phyloP scores from a whole-genome alignment of 1,140 invertebrate species.

The Helicoverpa zea region DNA sequence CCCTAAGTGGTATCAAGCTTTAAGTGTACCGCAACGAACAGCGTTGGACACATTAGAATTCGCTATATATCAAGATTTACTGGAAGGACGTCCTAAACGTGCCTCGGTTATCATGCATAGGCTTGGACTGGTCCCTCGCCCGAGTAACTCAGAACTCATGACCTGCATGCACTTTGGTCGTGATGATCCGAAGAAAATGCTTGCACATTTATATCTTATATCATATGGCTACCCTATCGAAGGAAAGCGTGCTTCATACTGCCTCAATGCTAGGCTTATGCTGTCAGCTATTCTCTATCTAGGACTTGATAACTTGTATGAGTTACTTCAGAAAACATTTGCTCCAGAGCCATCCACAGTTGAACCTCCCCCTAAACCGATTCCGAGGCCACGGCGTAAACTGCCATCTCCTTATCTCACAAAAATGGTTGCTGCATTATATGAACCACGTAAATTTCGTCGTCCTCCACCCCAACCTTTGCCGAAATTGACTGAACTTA shows the following conservation, averaged over 20 bases:
- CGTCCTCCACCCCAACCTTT: conserved; percentile 66
- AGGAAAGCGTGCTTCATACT: conserved; percentile 66
- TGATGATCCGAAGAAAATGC: conserved; percentile 75
- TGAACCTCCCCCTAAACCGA: conserved; percentile 45
- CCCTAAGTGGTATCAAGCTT: conserved; percentile 77
- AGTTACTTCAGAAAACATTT: conserved; percentile 68
- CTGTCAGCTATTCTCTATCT: conserved; percentile 78
- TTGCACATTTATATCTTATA: conserved; percentile 71
- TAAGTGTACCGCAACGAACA: conserved; percentile 71
- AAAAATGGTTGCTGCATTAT: conserved; percentile 69
- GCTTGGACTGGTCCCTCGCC: conserved; percentile 72
- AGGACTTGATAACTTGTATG: conserved; percentile 69
- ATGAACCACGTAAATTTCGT: conserved; percentile 62
- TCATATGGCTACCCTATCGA: conserved; percentile 73
- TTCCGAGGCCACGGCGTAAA: conserved; percentile 35
- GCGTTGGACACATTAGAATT: conserved; percentile 72
- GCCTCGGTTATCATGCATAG: conserved; percentile 64
- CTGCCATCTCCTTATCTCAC: conserved; percentile 75
- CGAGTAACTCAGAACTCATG: conserved; percentile 69
- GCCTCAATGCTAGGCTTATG: conserved; percentile 73
- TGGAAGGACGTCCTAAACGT: conserved; percentile 73
- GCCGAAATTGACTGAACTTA: conserved; percentile 72
- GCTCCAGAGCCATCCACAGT: conserved; percentile 51
- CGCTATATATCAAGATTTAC: conserved; percentile 76
- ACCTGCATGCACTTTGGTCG: conserved; percentile 70